A percentile compares a stretch with the other conserved stretches of the same genome.
These are phyloP conservation scores for Phania funesta DNA, from an alignment of 2,888 invertebrate species.

Conservation along the genomic window DNA sequence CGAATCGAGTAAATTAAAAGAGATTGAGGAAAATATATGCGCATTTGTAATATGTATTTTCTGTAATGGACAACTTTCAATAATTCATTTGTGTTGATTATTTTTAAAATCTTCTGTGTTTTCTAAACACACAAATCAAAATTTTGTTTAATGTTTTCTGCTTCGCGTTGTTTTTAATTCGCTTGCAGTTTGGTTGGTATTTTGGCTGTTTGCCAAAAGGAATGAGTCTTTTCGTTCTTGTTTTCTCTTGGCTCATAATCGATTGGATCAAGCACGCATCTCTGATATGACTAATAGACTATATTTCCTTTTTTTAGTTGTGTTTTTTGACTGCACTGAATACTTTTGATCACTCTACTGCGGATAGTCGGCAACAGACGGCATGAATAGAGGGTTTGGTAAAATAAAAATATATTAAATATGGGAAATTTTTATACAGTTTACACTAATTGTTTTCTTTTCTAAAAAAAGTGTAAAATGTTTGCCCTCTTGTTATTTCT, in stretches of 20 bases:
- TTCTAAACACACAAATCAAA: slow-evolving; percentile 42
- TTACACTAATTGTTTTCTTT: too few relatives aligned
- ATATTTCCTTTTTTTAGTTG: neutral
- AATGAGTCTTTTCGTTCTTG: slow-evolving; percentile 22
- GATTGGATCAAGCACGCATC: slow-evolving; percentile 2
- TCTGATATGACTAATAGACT: slow-evolving; percentile 46
- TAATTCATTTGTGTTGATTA: slow-evolving; percentile 29
- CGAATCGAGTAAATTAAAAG: neutral
- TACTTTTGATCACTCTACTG: too few relatives aligned
- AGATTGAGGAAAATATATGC: too few relatives aligned
- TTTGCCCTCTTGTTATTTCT: too few relatives aligned
- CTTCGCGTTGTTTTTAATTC: slow-evolving; percentile 1
- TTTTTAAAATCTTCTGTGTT: slow-evolving; percentile 20
- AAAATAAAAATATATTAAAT: too few relatives aligned
- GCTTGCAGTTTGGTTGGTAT: slow-evolving; percentile 3
- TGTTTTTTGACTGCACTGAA: too few relatives aligned
- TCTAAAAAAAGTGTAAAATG: too few relatives aligned
- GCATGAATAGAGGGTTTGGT: too few relatives aligned
- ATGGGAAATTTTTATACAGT: too few relatives aligned
- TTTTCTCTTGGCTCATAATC: slow-evolving; percentile 16
- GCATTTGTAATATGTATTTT: neutral
- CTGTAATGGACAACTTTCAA: slow-evolving; percentile 29
- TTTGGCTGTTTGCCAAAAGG: slow-evolving; percentile 47
- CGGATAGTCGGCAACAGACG: too few relatives aligned
- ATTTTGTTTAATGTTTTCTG: slow-evolving; percentile 28